A percentile compares a stretch with the other conserved stretches of the same genome.
phyloP scores from a whole-genome alignment of 92 coral and sea anemone genomes.

The Bergia sp. region DNA sequence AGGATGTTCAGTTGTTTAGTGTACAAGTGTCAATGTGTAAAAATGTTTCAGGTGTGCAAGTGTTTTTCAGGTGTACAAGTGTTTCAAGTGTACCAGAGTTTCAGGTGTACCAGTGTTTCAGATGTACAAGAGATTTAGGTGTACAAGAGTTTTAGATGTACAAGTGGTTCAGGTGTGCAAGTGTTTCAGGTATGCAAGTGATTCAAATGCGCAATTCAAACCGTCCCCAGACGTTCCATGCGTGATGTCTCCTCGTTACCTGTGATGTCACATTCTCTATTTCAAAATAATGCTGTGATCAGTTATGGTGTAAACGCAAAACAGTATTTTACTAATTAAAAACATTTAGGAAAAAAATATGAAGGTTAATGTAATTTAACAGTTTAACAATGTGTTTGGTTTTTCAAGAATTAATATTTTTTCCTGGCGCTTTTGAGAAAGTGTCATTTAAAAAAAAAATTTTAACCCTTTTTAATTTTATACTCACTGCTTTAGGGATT shows the following conservation, averaged over 20 bases:
- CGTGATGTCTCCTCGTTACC: conserved; percentile 38
- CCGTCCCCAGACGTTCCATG: conserved; percentile 41
- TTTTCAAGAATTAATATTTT: too few species aligned
- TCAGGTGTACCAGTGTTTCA: not conserved
- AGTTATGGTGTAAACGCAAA: conserved; percentile 43
- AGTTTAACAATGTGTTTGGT: not conserved
- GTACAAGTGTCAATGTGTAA: too few species aligned
- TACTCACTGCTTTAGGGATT: too few species aligned
- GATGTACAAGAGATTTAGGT: not conserved
- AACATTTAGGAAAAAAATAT: too few species aligned
- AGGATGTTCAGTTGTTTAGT: too few species aligned
- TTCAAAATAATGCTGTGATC: conserved; percentile 39
- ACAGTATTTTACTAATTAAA: not conserved
- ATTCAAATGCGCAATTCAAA: not conserved
- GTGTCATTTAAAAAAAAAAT: too few species aligned
- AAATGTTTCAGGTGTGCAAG: too few species aligned
- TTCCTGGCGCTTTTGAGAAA: too few species aligned
- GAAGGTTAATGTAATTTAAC: not conserved
- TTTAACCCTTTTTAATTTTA: too few species aligned
- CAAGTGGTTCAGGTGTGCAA: not conserved
- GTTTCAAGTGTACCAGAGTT: not conserved
- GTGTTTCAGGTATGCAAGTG: not conserved
- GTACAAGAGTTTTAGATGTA: not conserved
- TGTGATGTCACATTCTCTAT: conserved; percentile 41
- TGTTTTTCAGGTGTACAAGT: too few species aligned